Conservation (phyloP, 2,113 vertebrate species). For the Crotalus helleri region DNA sequence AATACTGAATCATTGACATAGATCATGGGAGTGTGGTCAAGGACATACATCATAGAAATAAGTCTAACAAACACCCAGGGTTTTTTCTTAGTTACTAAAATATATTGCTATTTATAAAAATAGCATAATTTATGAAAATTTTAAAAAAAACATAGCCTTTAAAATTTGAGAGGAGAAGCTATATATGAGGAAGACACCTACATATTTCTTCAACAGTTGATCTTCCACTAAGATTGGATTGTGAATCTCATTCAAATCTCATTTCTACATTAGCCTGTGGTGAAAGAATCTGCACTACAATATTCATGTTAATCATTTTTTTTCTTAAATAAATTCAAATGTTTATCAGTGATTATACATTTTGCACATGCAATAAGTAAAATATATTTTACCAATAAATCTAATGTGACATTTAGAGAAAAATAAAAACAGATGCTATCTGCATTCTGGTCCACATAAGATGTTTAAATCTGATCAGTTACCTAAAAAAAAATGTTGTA, state of each 20-base stretch:
- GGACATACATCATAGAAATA: not conserved
- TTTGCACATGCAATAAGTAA: not conserved
- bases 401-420: not conserved
- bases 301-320: not conserved
- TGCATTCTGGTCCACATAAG: not conserved
- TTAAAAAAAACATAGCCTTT: not conserved
- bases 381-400: not conserved
- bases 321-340: not conserved
- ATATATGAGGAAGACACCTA: not conserved
- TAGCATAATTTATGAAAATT: not conserved
- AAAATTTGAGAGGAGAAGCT: not conserved
- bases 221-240: not conserved
- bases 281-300: not conserved
- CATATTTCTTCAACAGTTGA: not conserved
- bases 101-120: not conserved
- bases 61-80: not conserved
- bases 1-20: not conserved
- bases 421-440: not conserved
- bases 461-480: not conserved
- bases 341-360: not conserved
- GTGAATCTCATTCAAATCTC: not conserved
- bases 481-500: not conserved
- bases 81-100: not conserved
- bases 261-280: not conserved
- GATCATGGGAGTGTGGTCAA: not conserved